Percentiles rank a stretch among this genome's conserved stretches.
Evolutionary conservation across 2,113 vertebrate genomes (phyloP).

Genomic region (Calidris pugnax): DNA sequence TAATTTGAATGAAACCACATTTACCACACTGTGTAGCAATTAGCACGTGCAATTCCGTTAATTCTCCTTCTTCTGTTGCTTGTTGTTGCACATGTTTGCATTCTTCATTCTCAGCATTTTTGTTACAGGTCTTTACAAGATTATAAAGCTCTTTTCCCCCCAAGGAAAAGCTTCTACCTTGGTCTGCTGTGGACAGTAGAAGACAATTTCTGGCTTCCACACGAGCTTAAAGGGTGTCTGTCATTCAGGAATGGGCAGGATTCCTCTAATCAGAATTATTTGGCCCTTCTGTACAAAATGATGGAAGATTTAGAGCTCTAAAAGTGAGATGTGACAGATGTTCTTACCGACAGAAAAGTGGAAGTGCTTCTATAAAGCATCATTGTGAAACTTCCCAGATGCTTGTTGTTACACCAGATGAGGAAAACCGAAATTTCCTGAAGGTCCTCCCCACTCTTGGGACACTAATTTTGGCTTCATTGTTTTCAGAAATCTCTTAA

Average conservation of each 20-base stretch:
- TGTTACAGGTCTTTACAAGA: not conserved
- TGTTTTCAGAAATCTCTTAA: not conserved
- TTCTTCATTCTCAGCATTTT: not conserved
- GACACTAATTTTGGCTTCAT: not conserved
- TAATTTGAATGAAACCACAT: not conserved
- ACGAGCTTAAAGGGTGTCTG: not conserved
- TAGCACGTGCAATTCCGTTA: not conserved
- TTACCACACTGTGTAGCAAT: not conserved
- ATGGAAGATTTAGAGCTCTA: not conserved
- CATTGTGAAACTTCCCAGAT: not conserved
- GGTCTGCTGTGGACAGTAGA: not conserved
- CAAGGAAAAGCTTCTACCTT: not conserved
- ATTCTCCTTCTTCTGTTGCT: not conserved
- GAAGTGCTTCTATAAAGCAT: not conserved
- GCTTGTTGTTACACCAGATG: not conserved
- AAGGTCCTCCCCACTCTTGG: not conserved
- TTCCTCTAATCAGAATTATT: not conserved
- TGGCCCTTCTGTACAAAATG: accelerated
- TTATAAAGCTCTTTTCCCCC: not conserved
- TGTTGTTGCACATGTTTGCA: accelerated
- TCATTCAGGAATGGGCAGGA: not conserved
- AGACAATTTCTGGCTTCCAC: not conserved
- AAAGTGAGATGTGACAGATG: accelerated
- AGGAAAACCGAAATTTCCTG: not conserved
- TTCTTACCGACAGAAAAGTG: not conserved